Conservation (phyloP, 1,140 invertebrate genomes). For the Papilio machaon region DNA sequence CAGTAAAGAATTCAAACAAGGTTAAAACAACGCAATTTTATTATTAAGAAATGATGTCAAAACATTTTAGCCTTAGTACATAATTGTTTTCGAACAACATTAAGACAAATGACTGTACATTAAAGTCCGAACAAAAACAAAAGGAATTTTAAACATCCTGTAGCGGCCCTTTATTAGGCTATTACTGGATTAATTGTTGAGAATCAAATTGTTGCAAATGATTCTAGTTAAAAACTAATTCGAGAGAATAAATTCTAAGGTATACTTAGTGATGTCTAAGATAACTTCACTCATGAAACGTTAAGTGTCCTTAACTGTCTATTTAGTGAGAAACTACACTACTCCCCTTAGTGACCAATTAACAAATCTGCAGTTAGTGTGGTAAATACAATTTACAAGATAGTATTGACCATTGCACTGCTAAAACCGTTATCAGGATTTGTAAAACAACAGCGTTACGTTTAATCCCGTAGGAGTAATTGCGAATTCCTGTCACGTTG, state of each 20-base stretch:
- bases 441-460: slow-evolving; percentile 2
- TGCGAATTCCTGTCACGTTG: slow-evolving; percentile 6
- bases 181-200: background rate
- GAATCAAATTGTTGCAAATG: background rate
- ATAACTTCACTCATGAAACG: no score
- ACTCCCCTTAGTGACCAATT: background rate
- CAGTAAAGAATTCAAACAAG: slow-evolving; percentile 7
- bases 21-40: slow-evolving; percentile 12
- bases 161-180: slow-evolving; percentile 12
- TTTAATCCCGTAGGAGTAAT: background rate
- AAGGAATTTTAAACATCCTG: slow-evolving; percentile 12
- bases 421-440: background rate
- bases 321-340: background rate
- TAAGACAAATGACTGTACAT: slow-evolving; percentile 16
- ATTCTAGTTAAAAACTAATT: background rate
- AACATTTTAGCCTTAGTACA: slow-evolving; percentile 16
- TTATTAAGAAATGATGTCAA: slow-evolving; percentile 32
- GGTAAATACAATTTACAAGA: background rate
- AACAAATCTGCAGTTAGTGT: background rate
- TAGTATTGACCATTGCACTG: background rate
- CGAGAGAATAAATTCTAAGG: background rate
- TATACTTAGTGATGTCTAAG: no score
- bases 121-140: slow-evolving; percentile 1
- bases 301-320: background rate
- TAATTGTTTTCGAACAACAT: slow-evolving; percentile 14